These are phyloP conservation scores for Rhaphigaster nebulosa DNA, from an alignment of 2,888 invertebrate genomes.

Conservation along the genomic window DNA sequence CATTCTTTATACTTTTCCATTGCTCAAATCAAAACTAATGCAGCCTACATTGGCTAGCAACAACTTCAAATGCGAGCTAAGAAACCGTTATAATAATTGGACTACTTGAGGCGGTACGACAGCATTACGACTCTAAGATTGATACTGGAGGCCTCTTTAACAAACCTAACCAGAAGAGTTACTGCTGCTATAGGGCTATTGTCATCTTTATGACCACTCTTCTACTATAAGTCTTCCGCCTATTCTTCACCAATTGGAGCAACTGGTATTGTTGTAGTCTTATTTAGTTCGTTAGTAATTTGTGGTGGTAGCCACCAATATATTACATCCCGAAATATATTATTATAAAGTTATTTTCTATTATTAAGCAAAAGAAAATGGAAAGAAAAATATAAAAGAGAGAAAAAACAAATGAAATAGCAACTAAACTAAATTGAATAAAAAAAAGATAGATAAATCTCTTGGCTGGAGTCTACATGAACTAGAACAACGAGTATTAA, in stretches of 20 bases:
- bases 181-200: neutral
- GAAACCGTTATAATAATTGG: neutral
- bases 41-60: neutral
- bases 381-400: too few relatives aligned
- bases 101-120: neutral
- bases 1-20: too few relatives aligned
- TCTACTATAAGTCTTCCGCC: neutral
- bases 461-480: too few relatives aligned
- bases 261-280: neutral
- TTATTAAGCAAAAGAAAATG: too few relatives aligned
- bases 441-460: too few relatives aligned
- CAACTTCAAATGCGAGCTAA: neutral
- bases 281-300: neutral
- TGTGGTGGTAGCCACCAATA: neutral
- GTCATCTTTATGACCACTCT: conserved; percentile 1
- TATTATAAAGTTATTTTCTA: too few relatives aligned
- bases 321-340: too few relatives aligned
- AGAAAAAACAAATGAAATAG: too few relatives aligned
- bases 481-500: too few relatives aligned
- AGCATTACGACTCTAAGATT: neutral
- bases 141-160: neutral
- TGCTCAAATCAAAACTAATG: too few relatives aligned
- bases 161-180: neutral
- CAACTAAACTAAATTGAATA: too few relatives aligned
- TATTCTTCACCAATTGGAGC: conserved; percentile 1